These are phyloP conservation scores for Ganaspis brasiliensis DNA, from an alignment of 2,888 invertebrate species.

Conservation along the genomic window DNA sequence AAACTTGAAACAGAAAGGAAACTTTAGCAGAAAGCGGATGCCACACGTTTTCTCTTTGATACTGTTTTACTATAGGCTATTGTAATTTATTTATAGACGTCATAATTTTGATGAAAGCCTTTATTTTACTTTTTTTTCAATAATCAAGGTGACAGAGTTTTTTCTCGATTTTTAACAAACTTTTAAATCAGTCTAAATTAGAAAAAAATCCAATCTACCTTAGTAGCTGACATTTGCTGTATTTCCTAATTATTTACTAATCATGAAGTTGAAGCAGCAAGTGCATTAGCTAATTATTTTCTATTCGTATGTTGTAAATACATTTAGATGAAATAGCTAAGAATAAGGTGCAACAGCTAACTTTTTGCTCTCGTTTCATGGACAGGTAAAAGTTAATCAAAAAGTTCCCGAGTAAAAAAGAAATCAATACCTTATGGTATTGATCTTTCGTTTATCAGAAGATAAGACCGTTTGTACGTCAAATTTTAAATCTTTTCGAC, in stretches of 20 bases:
- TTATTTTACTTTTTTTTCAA: neutral
- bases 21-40: constrained; percentile 5
- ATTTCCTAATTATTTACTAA: too few species aligned
- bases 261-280: too few species aligned
- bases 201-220: too few species aligned
- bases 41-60: constrained; percentile 21
- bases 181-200: neutral
- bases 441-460: constrained; percentile 1
- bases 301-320: too few species aligned
- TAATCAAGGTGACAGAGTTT: neutral
- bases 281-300: too few species aligned
- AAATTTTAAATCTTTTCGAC: constrained; percentile 10
- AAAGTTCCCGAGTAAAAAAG: neutral
- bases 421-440: neutral
- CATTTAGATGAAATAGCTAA: too few species aligned
- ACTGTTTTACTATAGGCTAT: neutral
- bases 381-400: neutral
- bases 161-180: neutral
- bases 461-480: constrained; percentile 14
- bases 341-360: too few species aligned
- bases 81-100: constrained; percentile 6
- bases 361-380: too few species aligned
- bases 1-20: constrained; percentile 28
- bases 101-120: constrained; percentile 2
- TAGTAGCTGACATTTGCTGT: too few species aligned